These are phyloP conservation scores for Rhinoraja longicauda DNA, from an alignment of 2,797 vertebrate species.

Conservation along the genomic window DNA sequence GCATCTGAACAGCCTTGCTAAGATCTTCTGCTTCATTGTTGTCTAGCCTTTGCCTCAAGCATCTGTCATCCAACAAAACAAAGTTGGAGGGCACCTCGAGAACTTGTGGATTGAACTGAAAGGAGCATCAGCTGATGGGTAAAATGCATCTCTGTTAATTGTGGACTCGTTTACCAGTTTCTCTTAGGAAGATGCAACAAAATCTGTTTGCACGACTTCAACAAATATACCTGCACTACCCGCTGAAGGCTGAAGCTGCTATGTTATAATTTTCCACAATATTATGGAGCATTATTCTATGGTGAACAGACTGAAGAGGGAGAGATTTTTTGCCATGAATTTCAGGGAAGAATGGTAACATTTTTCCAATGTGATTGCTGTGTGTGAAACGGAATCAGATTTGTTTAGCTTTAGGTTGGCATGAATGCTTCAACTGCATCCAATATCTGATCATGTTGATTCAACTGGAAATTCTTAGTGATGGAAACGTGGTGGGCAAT, in stretches of 20 bases:
- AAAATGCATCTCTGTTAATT: not conserved
- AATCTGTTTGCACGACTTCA: too few relatives aligned
- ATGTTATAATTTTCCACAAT: not conserved
- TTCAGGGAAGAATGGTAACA: not conserved
- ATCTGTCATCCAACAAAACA: not conserved
- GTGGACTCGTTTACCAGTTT: not conserved
- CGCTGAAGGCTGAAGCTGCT: not conserved
- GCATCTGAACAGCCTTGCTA: too few relatives aligned
- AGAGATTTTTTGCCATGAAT: not conserved
- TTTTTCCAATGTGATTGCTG: not conserved
- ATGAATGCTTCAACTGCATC: not conserved
- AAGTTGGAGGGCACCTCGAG: not conserved
- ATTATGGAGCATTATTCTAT: not conserved
- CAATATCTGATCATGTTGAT: not conserved
- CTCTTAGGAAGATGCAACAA: too few relatives aligned
- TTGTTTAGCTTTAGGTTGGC: not conserved
- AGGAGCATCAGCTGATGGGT: not conserved
- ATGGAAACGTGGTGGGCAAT: not conserved
- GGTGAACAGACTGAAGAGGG: not conserved
- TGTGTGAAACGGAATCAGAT: not conserved
- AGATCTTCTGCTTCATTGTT: not conserved
- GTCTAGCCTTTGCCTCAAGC: not conserved
- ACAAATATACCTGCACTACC: not conserved
- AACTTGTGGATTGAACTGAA: not conserved
- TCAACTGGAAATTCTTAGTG: not conserved